Evolutionary conservation across 2,797 vertebrate genomes (phyloP), one percentile per base, ranked within the genome.

Genomic region (Microctenopoma lineatum): DNA sequence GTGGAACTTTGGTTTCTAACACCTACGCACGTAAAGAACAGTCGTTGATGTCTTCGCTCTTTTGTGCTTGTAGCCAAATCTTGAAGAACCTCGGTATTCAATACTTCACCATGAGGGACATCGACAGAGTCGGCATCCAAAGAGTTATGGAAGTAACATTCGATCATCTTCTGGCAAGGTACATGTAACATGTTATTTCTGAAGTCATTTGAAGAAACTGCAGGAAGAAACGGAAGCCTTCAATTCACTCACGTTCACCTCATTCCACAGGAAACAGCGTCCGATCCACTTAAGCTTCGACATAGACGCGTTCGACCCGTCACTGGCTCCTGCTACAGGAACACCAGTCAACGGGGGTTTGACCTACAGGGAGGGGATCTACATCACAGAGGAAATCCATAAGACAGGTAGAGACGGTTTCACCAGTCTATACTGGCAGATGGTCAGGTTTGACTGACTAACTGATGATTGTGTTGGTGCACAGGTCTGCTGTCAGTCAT

Each of bases 321-420:
- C 96, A 4, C 80, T 99, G 90, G 98, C 98, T 81, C 96, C 98
- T 2, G 96, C 98, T 68, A 99, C 98, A 0, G 98, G 98, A 70
- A 98, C 96, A 1, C 96, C 97, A 15, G 97, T 98, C 68, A 95
- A 95, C 1, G 98, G 98, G n/a, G 98, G 98, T 52, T 59, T 99
- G 85, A 99, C 97, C n/a, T 99, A 99, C 83, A 96, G 98, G 87
- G 98, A 99, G 91, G 98, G 98, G 68, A 95, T 99, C 90, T 99
- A 97, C 87, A 93, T 99, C 82, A 90, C 96, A 13, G 98, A 99
- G 87, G 98, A 99, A 87, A 95, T 99, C 84, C 95, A 99, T 61
- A 98, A 96, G 87, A 98, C 98, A 89, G 98, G 98, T 98, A 93
- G 66, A 85, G 39, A 56, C 2, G 9, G 5, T 13, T 1, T 0